Evolutionary conservation across 35 echinoderm and acorn worm species (phyloP).

Genomic region (Acanthaster planci): DNA sequence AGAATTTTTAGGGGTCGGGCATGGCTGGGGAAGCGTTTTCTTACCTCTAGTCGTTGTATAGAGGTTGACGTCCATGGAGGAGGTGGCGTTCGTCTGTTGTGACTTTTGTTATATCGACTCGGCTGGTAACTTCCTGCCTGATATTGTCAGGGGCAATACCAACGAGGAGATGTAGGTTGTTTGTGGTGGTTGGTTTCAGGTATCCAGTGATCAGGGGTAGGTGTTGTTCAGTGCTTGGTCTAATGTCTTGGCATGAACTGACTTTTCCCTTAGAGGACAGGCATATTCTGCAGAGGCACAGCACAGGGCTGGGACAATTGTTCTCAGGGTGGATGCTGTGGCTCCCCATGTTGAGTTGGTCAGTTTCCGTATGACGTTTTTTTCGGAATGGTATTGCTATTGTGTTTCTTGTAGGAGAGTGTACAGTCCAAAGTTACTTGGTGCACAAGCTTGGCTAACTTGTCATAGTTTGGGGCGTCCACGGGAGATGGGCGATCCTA

Average conservation of each 20-base stretch:
- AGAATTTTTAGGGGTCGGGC: too few species aligned
- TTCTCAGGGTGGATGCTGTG: background rate
- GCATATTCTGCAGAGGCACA: background rate
- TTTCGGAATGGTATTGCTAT: too few species aligned
- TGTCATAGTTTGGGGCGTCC: too few species aligned
- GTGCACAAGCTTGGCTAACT: too few species aligned
- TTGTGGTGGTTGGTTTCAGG: slow-evolving; percentile 36
- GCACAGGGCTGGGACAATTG: background rate
- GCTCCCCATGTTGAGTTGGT: slow-evolving; percentile 9
- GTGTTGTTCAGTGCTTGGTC: slow-evolving; percentile 29
- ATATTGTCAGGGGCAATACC: background rate
- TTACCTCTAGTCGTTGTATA: too few species aligned
- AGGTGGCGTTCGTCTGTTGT: background rate
- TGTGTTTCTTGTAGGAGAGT: too few species aligned
- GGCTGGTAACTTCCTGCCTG: too few species aligned
- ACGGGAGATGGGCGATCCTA: too few species aligned
- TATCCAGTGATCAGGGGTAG: slow-evolving; percentile 6
- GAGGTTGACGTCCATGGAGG: too few species aligned
- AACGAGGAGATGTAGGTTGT: slow-evolving; percentile 14
- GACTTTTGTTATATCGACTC: background rate
- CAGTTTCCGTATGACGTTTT: too few species aligned
- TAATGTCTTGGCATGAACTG: background rate
- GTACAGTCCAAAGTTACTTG: too few species aligned
- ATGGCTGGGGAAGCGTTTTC: too few species aligned
- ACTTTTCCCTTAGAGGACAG: background rate